A percentile compares a stretch with the other conserved stretches of the same genome.
Evolutionary conservation across 64 coral and sea anemone genomes (phyloP).

Genomic region (Pachyseris speciosa): DNA sequence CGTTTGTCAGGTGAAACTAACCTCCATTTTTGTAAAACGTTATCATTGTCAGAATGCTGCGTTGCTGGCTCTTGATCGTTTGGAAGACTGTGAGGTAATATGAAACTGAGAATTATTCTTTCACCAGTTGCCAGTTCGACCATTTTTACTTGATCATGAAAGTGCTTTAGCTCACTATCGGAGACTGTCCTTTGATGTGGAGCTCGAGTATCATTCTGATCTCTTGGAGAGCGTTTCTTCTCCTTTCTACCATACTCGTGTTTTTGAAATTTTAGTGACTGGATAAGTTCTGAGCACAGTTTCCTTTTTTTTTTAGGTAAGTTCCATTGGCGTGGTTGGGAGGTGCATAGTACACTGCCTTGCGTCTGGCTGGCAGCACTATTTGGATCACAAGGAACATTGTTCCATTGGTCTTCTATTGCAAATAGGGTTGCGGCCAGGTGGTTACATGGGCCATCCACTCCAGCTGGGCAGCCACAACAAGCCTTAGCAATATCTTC

Average conservation of each 20-base stretch:
- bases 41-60: not conserved
- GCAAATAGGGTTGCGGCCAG: slow-evolving; percentile 70
- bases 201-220: not conserved
- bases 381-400: slow-evolving; percentile 8
- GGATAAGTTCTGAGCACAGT: slow-evolving; percentile 14
- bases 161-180: slow-evolving; percentile 8
- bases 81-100: slow-evolving; percentile 62
- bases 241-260: slow-evolving; percentile 68
- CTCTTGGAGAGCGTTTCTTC: slow-evolving; percentile 23
- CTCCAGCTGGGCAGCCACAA: slow-evolving; percentile 64
- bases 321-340: slow-evolving; percentile 73
- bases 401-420: slow-evolving; percentile 48
- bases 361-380: not conserved
- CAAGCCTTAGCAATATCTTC: slow-evolving; percentile 51
- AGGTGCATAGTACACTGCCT: slow-evolving; percentile 55
- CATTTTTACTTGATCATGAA: slow-evolving; percentile 49
- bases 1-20: slow-evolving; percentile 60
- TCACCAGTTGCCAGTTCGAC: slow-evolving; percentile 50
- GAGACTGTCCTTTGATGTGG: slow-evolving; percentile 20
- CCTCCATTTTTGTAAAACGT: slow-evolving; percentile 23
- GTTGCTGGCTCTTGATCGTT: not conserved
- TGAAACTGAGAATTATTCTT: slow-evolving; percentile 45
- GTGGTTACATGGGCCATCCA: slow-evolving; percentile 72
- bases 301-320: slow-evolving; percentile 59
- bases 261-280: slow-evolving; percentile 53